Conservation (phyloP, 2,797 vertebrate species). For the Microctenopoma stevenorrisi region DNA sequence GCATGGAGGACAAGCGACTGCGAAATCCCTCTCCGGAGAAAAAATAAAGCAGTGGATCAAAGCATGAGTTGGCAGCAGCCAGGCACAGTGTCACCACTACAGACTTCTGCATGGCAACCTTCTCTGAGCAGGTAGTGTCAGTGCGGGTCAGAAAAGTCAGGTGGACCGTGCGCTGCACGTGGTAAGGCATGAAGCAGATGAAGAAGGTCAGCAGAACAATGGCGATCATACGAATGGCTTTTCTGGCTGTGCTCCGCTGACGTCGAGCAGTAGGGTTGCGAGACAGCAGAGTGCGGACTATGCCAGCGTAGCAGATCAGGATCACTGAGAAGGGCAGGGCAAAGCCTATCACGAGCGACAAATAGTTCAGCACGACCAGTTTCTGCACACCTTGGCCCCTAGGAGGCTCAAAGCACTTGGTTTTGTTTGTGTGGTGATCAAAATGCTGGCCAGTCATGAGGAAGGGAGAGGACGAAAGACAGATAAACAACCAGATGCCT, state of each 20-base stretch:
- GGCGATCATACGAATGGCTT: conserved; percentile 92
- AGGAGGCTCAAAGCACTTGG: conserved; percentile 94
- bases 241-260: conserved; percentile 78
- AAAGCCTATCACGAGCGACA: conserved; percentile 90
- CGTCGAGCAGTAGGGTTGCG: conserved; percentile 76
- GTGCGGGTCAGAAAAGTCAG: conserved; percentile 78
- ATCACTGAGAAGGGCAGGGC: conserved; percentile 90
- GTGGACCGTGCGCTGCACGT: conserved; percentile 91
- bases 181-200: conserved; percentile 93
- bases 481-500: conserved; percentile 91
- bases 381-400: conserved; percentile 1
- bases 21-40: conserved; percentile 94
- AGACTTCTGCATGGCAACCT: conserved; percentile 88
- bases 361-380: conserved; percentile 84
- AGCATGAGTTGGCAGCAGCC: conserved; percentile 94
- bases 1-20: conserved; percentile 85
- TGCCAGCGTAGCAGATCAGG: conserved; percentile 90
- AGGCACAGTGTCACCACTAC: conserved; percentile 92
- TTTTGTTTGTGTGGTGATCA: conserved; percentile 83
- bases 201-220: conserved; percentile 91
- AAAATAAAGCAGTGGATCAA: conserved; percentile 95
- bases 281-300: conserved; percentile 85
- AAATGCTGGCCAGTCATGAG: conserved; percentile 75
- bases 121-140: conserved; percentile 71
- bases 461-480: conserved; percentile 86